Evolutionary conservation across 2,113 vertebrate species (phyloP).

Genomic region (Spea bombifrons): DNA sequence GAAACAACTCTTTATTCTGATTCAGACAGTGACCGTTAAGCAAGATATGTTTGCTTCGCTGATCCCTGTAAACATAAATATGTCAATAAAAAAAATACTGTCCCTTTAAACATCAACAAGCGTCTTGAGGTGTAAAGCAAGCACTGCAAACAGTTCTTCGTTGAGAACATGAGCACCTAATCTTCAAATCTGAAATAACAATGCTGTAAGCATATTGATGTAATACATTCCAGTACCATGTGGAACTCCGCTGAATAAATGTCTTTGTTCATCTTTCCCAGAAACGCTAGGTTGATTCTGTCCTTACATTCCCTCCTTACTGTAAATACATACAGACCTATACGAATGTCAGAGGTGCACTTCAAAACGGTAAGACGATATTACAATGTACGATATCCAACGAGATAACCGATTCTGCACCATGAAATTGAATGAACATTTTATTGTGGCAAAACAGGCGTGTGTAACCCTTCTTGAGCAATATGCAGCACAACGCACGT

Average conservation of each 20-base stretch:
- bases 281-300: conserved; percentile 30
- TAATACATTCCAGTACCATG: conserved; percentile 33
- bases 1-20: no score
- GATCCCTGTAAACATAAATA: no score
- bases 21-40: no score
- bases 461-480: background rate
- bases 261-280: conserved; percentile 34
- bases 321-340: conserved; percentile 45
- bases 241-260: conserved; percentile 22
- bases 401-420: conserved; percentile 48
- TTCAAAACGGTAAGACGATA: conserved; percentile 54
- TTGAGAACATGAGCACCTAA: conserved; percentile 22
- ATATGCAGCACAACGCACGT: background rate
- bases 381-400: conserved; percentile 56
- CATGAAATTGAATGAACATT: conserved; percentile 48
- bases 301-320: conserved; percentile 39
- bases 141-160: background rate
- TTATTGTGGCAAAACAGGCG: conserved; percentile 12
- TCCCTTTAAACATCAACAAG: no score
- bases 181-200: conserved; percentile 28
- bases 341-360: conserved; percentile 53
- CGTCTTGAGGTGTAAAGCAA: background rate
- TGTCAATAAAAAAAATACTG: no score
- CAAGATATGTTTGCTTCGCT: no score
- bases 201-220: conserved; percentile 16